phyloP scores from a whole-genome alignment of 2,888 invertebrate genomes.

The Eudasyphora cyanicolor region DNA sequence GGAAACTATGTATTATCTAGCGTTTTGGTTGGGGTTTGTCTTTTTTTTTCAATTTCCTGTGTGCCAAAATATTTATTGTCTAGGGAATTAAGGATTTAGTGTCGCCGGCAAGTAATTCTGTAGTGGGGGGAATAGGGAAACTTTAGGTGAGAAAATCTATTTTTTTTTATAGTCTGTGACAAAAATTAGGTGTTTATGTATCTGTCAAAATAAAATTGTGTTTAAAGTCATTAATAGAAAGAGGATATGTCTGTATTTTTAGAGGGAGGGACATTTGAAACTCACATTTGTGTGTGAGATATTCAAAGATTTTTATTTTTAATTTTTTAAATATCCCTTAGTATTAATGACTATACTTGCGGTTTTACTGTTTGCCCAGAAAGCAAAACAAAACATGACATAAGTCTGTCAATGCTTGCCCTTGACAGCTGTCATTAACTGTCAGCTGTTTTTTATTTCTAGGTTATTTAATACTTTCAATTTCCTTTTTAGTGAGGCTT shows the following conservation, averaged over 20 bases:
- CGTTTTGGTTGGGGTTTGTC: background rate
- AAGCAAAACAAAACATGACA: background rate
- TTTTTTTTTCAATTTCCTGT: background rate
- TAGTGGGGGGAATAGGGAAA: background rate
- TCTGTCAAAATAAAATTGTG: no score
- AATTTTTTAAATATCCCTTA: background rate
- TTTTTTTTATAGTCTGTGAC: slow-evolving; percentile 9
- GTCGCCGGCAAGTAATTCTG: background rate
- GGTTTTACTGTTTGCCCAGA: background rate
- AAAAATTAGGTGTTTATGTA: background rate
- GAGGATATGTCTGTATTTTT: background rate
- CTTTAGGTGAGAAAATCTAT: background rate
- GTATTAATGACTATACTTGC: background rate
- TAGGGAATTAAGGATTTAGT: slow-evolving; percentile 41
- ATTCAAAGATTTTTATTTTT: background rate
- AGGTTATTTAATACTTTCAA: slow-evolving; percentile 16
- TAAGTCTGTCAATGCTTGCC: background rate
- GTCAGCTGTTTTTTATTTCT: slow-evolving; percentile 50
- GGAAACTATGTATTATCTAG: background rate
- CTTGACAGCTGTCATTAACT: slow-evolving; percentile 60
- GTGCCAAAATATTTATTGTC: slow-evolving; percentile 20
- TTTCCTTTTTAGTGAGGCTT: background rate
- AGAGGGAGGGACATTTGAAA: background rate
- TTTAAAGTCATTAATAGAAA: no score
- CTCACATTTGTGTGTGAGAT: background rate